These are phyloP conservation scores for Sturmia bella DNA, from an alignment of 2,888 invertebrate genomes.

Conservation along the genomic window DNA sequence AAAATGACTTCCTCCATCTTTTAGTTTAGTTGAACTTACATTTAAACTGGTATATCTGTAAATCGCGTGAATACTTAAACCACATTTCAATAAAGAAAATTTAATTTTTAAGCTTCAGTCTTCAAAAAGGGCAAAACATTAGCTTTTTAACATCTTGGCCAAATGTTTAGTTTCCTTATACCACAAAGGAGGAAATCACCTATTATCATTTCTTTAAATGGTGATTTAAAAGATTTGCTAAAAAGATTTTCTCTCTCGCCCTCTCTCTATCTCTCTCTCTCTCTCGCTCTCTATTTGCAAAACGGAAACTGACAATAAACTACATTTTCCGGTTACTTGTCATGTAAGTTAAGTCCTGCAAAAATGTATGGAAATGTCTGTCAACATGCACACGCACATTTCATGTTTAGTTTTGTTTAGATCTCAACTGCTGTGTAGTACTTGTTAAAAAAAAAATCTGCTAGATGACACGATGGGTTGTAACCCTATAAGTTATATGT, in stretches of 20 bases:
- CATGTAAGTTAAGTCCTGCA: conserved; percentile 74
- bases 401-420: conserved; percentile 52
- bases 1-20: no score
- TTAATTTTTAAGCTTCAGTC: no score
- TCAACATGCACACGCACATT: conserved; percentile 65
- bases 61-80: no score
- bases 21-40: no score
- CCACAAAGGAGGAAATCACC: no score
- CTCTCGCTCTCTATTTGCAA: conserved; percentile 21
- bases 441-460: conserved; percentile 42
- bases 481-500: conserved; percentile 41
- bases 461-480: conserved; percentile 62
- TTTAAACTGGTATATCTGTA: no score
- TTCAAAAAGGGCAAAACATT: no score
- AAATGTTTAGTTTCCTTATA: no score
- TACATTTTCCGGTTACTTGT: conserved; percentile 81
- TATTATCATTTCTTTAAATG: conserved; percentile 10
- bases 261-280: not conserved
- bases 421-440: conserved; percentile 7
- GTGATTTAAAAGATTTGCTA: conserved; percentile 18
- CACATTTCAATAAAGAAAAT: no score
- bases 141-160: no score
- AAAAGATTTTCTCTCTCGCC: not conserved
- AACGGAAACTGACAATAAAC: conserved; percentile 80
- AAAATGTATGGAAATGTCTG: conserved; percentile 54